Conservation (phyloP, 2,888 invertebrate genomes). For the Thera obeliscata region DNA sequence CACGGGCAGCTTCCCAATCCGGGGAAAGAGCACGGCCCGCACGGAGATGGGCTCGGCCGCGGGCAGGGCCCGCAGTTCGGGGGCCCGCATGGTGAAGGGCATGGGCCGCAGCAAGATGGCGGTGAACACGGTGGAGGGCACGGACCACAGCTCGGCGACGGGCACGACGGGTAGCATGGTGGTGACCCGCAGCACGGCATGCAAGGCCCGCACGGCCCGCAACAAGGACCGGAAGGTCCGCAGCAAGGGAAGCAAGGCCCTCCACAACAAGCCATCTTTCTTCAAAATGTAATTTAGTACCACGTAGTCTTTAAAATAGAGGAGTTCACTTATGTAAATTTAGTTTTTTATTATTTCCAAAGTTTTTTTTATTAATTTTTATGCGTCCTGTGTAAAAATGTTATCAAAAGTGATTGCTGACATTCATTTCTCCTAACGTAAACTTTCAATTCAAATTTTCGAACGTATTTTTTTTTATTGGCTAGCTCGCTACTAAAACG, state of each 20-base stretch:
- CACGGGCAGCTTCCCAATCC: conserved; percentile 35
- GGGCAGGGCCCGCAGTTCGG: conserved; percentile 34
- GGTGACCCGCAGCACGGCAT: conserved; percentile 39
- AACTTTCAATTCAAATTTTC: conserved; percentile 23
- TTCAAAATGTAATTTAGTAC: conserved; percentile 25
- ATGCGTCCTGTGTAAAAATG: conserved; percentile 53
- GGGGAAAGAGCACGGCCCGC: conserved; percentile 32
- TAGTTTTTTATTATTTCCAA: conserved; percentile 41
- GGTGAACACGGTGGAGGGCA: conserved; percentile 30
- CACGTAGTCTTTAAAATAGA: conserved; percentile 38
- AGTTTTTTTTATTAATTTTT: conserved; percentile 43
- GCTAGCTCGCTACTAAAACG: background rate
- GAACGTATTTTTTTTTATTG: conserved; percentile 9
- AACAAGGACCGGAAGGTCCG: conserved; percentile 39
- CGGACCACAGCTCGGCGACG: conserved; percentile 39
- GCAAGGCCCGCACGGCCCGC: conserved; percentile 37
- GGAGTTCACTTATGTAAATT: conserved; percentile 45
- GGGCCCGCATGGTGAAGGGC: conserved; percentile 29
- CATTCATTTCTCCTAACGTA: conserved; percentile 19
- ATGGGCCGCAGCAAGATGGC: conserved; percentile 30
- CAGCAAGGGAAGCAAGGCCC: conserved; percentile 40
- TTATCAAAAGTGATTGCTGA: conserved; percentile 48
- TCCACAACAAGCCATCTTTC: conserved; percentile 49
- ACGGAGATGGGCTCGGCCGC: conserved; percentile 7
- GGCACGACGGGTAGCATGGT: conserved; percentile 15